These are phyloP conservation scores for Lucilia cuprina DNA, from an alignment of 1,140 invertebrate genomes.

Conservation along the genomic window DNA sequence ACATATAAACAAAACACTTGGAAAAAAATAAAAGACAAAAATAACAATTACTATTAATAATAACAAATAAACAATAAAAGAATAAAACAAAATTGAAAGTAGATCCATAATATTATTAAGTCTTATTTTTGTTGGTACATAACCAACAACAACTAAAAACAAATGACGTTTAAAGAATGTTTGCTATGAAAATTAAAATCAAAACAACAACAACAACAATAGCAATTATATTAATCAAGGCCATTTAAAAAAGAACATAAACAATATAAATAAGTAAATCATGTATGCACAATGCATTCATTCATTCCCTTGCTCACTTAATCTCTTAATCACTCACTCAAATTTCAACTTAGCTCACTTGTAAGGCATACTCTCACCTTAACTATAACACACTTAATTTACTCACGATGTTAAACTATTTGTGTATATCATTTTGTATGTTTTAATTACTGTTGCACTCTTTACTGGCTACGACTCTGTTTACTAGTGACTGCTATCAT, in stretches of 20 bases:
- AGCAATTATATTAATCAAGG: background rate
- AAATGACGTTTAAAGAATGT: background rate
- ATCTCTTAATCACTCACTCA: too few relatives aligned
- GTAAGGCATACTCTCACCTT: too few relatives aligned
- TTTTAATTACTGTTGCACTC: background rate
- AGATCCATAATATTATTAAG: background rate
- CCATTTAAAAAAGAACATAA: background rate
- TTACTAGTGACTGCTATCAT: background rate
- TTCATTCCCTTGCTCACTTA: background rate
- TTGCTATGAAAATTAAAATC: background rate
- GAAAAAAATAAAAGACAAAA: background rate
- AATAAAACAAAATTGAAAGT: background rate
- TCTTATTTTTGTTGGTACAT: too few relatives aligned
- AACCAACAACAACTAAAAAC: background rate
- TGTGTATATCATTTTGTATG: too few relatives aligned
- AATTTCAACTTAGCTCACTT: background rate
- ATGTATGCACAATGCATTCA: background rate
- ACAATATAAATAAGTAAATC: background rate
- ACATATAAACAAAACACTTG: too few relatives aligned
- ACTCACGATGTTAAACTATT: background rate
- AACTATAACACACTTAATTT: background rate
- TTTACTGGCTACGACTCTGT: background rate
- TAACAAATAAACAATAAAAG: background rate
- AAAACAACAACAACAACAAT: background rate
- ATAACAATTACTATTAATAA: background rate